These are phyloP conservation scores for zebrafish (Danio rerio) DNA, from an alignment of 2,113 vertebrate genomes.

Conservation along the genomic window DNA sequence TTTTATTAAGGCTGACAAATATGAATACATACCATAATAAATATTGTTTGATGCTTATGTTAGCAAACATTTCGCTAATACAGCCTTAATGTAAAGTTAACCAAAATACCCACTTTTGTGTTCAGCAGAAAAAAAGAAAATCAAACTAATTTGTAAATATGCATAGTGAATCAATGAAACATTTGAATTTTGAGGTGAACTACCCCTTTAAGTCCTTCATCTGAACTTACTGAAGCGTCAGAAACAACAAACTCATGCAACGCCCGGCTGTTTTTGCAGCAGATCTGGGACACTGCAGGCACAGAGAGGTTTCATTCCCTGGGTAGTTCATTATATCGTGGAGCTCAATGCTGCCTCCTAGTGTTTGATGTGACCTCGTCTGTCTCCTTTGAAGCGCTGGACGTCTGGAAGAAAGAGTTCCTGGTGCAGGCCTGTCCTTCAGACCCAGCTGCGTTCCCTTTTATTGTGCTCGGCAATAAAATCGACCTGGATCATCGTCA, in stretches of 20 bases:
- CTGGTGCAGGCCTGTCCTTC: slow-evolving; percentile 63
- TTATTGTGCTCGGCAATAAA: slow-evolving; percentile 74
- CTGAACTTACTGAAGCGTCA: neutral
- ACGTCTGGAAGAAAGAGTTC: slow-evolving; percentile 70
- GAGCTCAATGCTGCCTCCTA: slow-evolving; percentile 68
- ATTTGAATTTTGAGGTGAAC: no score
- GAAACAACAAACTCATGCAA: neutral
- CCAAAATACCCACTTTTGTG: no score
- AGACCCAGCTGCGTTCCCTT: slow-evolving; percentile 64
- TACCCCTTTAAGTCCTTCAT: no score
- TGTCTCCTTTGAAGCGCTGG: slow-evolving; percentile 64
- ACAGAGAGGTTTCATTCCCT: slow-evolving; percentile 73
- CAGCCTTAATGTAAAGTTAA: no score
- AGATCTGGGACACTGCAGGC: slow-evolving; percentile 73
- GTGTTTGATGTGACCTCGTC: slow-evolving; percentile 71
- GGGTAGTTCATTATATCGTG: slow-evolving; percentile 64
- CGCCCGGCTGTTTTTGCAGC: slow-evolving; percentile 1
- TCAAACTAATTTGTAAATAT: no score
- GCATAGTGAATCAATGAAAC: no score
- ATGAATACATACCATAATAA: no score
- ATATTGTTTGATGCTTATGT: no score
- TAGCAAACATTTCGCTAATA: no score
- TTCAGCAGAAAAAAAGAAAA: no score
- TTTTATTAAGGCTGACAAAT: no score
- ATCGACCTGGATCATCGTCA: slow-evolving; percentile 65